phyloP scores from a whole-genome alignment of 2,113 vertebrate species.

The Cebidichthys violaceus region DNA sequence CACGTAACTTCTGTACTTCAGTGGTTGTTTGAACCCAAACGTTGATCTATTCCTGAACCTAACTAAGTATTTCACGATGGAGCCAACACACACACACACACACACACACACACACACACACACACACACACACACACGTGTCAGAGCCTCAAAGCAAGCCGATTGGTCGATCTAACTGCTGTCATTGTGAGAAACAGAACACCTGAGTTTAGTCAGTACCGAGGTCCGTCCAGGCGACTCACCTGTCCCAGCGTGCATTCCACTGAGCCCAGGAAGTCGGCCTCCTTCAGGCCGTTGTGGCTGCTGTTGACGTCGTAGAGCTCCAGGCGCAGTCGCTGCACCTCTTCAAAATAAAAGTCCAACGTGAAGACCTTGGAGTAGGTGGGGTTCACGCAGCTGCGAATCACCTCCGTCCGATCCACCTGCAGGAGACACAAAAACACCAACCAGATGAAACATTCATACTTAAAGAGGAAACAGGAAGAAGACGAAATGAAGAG shows the following conservation, averaged over 20 bases:
- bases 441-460: not conserved
- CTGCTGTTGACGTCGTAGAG: conserved; percentile 94
- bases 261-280: conserved; percentile 93
- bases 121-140: no score
- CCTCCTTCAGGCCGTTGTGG: conserved; percentile 92
- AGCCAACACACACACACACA: no score
- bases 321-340: conserved; percentile 94
- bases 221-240: conserved; percentile 39
- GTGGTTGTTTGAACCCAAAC: no score
- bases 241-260: conserved; percentile 97
- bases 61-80: no score
- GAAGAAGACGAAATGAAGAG: not conserved
- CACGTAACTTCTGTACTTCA: no score
- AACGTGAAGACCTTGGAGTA: conserved; percentile 97
- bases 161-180: no score
- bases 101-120: no score
- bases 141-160: no score
- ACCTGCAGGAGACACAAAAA: conserved; percentile 83
- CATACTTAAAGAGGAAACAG: not conserved
- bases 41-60: no score
- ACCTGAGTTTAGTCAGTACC: no score
- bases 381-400: conserved; percentile 92
- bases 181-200: no score
- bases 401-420: conserved; percentile 95
- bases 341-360: conserved; percentile 98